phyloP scores from a whole-genome alignment of 2,888 invertebrate genomes.

The Eupithecia dodoneata region DNA sequence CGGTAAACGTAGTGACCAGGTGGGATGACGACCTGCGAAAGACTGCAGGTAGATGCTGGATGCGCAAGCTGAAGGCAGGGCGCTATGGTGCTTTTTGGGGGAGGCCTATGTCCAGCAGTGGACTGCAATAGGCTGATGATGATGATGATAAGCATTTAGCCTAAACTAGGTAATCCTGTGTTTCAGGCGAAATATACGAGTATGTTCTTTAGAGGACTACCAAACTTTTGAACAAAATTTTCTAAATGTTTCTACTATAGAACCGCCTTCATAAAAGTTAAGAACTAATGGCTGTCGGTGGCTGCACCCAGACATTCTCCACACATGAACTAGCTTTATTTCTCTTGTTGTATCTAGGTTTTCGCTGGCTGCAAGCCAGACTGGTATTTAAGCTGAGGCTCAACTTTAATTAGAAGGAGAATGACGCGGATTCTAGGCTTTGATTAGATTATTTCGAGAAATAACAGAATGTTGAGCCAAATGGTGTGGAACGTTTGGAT shows the following conservation, averaged over 20 bases:
- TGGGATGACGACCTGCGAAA: no score
- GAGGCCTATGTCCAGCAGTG: no score
- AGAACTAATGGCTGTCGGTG: not conserved
- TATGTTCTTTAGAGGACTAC: not conserved
- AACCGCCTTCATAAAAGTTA: not conserved
- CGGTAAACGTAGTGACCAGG: no score
- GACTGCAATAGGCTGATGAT: no score
- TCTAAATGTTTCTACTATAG: not conserved
- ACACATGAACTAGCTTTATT: conserved; percentile 50
- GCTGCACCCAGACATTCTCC: not conserved
- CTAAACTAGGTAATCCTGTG: no score
- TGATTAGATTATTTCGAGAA: conserved; percentile 10
- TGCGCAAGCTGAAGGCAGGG: no score
- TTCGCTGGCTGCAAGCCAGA: conserved; percentile 27
- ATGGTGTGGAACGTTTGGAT: not conserved
- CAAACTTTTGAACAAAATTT: not conserved
- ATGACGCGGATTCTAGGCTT: conserved; percentile 7
- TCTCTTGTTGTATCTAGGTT: conserved; percentile 68
- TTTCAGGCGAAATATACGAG: no score
- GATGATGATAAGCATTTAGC: no score
- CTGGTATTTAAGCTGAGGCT: conserved; percentile 9
- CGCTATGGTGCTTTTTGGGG: no score
- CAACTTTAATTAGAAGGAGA: conserved; percentile 25
- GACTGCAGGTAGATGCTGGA: no score
- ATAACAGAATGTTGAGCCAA: not conserved